Evolutionary conservation across 2,797 vertebrate species (phyloP).

Genomic region (Spea hammondii): DNA sequence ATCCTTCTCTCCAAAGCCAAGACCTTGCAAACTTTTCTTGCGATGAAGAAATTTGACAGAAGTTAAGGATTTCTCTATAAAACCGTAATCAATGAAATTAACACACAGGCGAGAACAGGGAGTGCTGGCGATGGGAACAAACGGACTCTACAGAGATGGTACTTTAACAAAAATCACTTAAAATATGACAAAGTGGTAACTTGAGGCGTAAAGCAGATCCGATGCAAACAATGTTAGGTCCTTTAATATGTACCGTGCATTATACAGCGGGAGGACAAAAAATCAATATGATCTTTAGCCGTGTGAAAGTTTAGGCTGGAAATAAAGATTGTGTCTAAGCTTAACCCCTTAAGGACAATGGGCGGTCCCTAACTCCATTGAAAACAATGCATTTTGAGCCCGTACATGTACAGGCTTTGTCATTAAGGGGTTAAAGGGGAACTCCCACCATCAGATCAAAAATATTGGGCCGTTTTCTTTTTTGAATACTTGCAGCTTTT

Average conservation of each 20-base stretch:
- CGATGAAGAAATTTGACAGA: background rate
- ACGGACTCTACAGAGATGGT: background rate
- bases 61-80: background rate
- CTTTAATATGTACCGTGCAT: conserved; percentile 3
- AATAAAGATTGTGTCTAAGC: background rate
- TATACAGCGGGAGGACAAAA: conserved; percentile 4
- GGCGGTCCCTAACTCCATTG: no score
- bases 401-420: no score
- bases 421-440: no score
- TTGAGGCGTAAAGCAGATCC: conserved; percentile 20
- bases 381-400: no score
- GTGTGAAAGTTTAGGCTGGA: conserved; percentile 4
- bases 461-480: no score
- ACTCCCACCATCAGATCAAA: no score
- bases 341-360: no score
- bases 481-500: no score
- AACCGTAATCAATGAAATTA: conserved; percentile 21
- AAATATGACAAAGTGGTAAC: conserved; percentile 38
- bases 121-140: background rate
- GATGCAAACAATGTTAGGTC: conserved; percentile 33
- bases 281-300: conserved; percentile 20
- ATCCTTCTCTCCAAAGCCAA: background rate
- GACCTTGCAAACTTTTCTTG: background rate
- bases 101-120: background rate
- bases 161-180: conserved; percentile 27